Percentiles rank a stretch among this genome's conserved stretches.
Conservation (phyloP, 1,140 invertebrate species). For the Gonioctena quinquepunctata region DNA sequence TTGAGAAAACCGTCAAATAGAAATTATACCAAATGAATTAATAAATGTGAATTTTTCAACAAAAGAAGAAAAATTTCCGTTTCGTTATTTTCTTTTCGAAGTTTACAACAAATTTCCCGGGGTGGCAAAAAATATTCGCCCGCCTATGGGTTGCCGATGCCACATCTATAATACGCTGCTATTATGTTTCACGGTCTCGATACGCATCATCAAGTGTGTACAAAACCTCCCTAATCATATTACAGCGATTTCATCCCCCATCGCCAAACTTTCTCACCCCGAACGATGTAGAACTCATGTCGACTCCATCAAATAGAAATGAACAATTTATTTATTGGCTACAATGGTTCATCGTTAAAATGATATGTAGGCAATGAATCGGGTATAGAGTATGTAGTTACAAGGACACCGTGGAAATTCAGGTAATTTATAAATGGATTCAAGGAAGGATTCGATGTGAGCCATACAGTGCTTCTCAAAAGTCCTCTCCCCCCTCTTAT, state of each 20-base stretch:
- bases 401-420: too few species aligned
- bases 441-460: too few species aligned
- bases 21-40: too few species aligned
- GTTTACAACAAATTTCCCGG: too few species aligned
- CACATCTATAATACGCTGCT: conserved; percentile 4
- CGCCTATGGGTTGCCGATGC: neutral
- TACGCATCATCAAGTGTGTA: conserved; percentile 11
- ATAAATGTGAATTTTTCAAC: too few species aligned
- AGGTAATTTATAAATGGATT: too few species aligned
- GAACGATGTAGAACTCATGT: neutral
- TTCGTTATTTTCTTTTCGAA: too few species aligned
- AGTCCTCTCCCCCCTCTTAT: too few species aligned
- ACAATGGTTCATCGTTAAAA: neutral
- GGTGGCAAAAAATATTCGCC: neutral
- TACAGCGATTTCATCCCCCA: conserved; percentile 11
- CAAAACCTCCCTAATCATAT: conserved; percentile 19
- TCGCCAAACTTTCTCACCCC: conserved; percentile 6
- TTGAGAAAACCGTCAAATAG: too few species aligned
- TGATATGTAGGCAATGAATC: neutral
- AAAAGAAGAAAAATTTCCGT: too few species aligned
- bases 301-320: conserved; percentile 1
- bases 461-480: too few species aligned
- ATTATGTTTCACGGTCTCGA: conserved; percentile 13
- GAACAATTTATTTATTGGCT: conserved; percentile 6
- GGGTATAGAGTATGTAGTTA: neutral